These are phyloP conservation scores for Notospermus geniculatus DNA, from an alignment of 1,140 invertebrate genomes.

Conservation along the genomic window DNA sequence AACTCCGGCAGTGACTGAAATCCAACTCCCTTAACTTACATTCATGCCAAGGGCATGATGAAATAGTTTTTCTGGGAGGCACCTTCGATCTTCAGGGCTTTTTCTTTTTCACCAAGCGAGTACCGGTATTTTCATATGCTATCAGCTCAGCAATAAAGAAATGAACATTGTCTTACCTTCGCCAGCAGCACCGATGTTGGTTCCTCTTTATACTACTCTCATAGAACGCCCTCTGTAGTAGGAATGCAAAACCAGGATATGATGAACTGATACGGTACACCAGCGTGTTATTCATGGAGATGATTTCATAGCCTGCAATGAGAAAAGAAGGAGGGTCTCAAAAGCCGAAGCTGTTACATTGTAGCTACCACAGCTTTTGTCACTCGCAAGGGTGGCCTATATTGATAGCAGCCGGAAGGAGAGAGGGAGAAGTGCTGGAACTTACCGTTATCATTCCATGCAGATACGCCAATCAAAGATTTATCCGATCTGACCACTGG, in stretches of 20 bases:
- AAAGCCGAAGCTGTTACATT: background rate
- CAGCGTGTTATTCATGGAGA: slow-evolving; percentile 35
- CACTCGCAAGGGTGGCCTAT: background rate
- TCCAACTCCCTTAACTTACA: too few relatives aligned
- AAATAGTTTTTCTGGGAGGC: background rate
- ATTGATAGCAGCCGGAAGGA: too few relatives aligned
- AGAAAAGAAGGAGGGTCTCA: background rate
- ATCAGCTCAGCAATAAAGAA: too few relatives aligned
- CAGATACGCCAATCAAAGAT: slow-evolving; percentile 53
- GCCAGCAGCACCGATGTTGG: background rate
- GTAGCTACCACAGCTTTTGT: background rate
- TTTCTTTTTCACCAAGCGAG: too few relatives aligned
- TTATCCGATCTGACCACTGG: slow-evolving; percentile 49
- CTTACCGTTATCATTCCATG: slow-evolving; percentile 60
- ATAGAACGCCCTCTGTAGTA: slow-evolving; percentile 38
- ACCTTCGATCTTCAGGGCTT: background rate
- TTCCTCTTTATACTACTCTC: slow-evolving; percentile 7
- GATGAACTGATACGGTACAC: slow-evolving; percentile 48
- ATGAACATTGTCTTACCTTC: background rate
- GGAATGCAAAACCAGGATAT: slow-evolving; percentile 49
- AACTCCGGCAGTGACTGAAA: too few relatives aligned
- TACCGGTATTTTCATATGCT: too few relatives aligned
- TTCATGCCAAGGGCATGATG: too few relatives aligned
- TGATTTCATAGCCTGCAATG: slow-evolving; percentile 44
- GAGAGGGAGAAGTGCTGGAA: too few relatives aligned